A percentile compares a stretch with the other conserved stretches of the same genome.
phyloP scores from a whole-genome alignment of 2,888 invertebrate species.

The Brenthis ino region DNA sequence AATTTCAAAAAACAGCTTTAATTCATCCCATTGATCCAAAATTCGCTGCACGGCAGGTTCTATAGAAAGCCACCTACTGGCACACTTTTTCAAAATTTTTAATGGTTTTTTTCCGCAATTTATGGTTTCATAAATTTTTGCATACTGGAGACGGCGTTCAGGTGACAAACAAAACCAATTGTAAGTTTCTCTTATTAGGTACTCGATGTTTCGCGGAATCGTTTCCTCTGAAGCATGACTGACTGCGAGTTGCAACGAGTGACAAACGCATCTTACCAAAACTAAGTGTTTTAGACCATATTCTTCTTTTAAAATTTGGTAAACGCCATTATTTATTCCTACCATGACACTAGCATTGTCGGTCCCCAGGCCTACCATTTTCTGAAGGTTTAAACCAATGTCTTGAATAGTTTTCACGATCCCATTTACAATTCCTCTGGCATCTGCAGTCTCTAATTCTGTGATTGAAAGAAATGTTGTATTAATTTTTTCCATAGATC shows the following conservation, averaged over 20 bases:
- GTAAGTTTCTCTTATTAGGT: constrained; percentile 8
- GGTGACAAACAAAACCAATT: too few relatives aligned
- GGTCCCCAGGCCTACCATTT: constrained; percentile 7
- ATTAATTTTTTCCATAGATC: neutral
- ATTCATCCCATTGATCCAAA: neutral
- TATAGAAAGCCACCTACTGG: constrained; percentile 3
- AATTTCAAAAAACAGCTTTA: neutral
- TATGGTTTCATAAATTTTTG: too few relatives aligned
- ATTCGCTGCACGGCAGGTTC: constrained; percentile 3
- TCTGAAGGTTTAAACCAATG: constrained; percentile 7
- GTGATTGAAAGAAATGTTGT: neutral
- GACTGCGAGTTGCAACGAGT: constrained; percentile 29
- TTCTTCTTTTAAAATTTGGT: constrained; percentile 18
- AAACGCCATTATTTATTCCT: constrained; percentile 4
- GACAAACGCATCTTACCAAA: constrained; percentile 26
- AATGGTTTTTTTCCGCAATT: too few relatives aligned
- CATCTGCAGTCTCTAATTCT: constrained; percentile 7
- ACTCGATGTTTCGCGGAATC: constrained; percentile 26
- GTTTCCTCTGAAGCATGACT: constrained; percentile 26
- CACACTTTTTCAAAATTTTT: too few relatives aligned
- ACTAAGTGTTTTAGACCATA: constrained; percentile 12
- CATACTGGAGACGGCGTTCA: too few relatives aligned
- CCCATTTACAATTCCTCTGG: constrained; percentile 1
- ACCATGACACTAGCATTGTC: constrained; percentile 18
- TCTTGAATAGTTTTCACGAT: constrained; percentile 1